Evolutionary conservation across 37 sponge, comb jelly and placozoan species (phyloP), one percentile per base, ranked within the genome.

Genomic region (Tethya wilhelma): DNA sequence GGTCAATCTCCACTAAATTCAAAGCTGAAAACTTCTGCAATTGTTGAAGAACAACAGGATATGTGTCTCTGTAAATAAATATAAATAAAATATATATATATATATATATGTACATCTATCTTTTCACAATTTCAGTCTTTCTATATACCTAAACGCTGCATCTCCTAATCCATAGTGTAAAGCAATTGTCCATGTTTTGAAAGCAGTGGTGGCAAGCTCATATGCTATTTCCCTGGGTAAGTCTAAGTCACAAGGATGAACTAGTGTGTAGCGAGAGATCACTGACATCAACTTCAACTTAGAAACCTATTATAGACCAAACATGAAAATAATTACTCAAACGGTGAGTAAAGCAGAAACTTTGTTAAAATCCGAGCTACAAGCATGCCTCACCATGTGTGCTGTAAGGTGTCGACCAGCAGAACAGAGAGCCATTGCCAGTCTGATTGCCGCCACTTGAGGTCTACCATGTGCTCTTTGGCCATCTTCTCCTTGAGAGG

Each of bases 361-460:
- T 14, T 30, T 9, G 44, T 25, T n/a, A 60, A 38, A 4, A 37
- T 36, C 29, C 11, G 23, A 41, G 36, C 30, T 19, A 38, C 17
- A 72, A 19, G 66, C 20, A 65, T 6, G n/a, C 38, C 82, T 69
- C 41, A 90, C 94, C 87, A 93, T 57, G 8, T 63, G 45, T 57
- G 75, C 33, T 12, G 94, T 67, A 8, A 93, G 39, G 75, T 85
- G 74, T 30, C 94, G 74, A 8, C 91, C 73, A 36, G 94, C 91
- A 53, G 77, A 40, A 46, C 79, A 68, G 37, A 93, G 44, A 38
- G 79, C 74, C n/a, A n/a, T 37, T 14, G 90, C 55, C 67, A 93
- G 84, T 38, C 70, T 74, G 55, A 93, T 34, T 42, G 91, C 94
- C 4, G 58, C 56, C 5, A 82, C 73, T n/a, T 44, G 69, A 4